Conservation (phyloP, 2,888 invertebrate species). For the Sminthurinus aureus region DNA sequence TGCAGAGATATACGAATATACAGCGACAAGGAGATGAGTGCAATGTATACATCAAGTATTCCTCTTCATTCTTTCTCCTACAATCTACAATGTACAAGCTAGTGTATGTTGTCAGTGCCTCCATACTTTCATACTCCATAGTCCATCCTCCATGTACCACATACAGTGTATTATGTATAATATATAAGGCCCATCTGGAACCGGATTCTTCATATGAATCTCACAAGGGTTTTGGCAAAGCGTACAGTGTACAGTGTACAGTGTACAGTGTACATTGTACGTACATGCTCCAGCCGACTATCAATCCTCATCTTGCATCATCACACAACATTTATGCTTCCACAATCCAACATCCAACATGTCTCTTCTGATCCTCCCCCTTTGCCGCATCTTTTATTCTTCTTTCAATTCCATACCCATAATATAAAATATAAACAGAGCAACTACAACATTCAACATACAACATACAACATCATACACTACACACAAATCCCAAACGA, state of each 20-base stretch:
- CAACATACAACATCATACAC: no score
- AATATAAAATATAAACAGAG: no score
- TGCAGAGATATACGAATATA: not conserved
- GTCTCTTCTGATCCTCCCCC: not conserved
- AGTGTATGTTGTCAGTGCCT: no score
- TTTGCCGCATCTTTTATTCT: not conserved
- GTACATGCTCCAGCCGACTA: conserved; percentile 38
- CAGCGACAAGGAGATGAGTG: no score
- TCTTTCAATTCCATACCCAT: not conserved
- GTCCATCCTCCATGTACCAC: no score
- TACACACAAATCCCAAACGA: no score
- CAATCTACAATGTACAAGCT: not conserved
- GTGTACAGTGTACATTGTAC: no score
- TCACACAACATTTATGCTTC: not conserved
- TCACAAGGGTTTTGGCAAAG: conserved; percentile 45
- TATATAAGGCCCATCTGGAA: conserved; percentile 22
- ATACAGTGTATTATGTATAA: not conserved
- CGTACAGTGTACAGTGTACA: no score
- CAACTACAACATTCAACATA: no score
- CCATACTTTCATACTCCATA: no score
- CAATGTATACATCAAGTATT: no score
- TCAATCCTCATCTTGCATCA: conserved; percentile 28
- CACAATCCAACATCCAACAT: no score
- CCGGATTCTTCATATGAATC: conserved; percentile 44
- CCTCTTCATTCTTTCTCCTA: not conserved